These are phyloP conservation scores for Nomada fabriciana DNA, from an alignment of 2,888 invertebrate species.

Conservation along the genomic window DNA sequence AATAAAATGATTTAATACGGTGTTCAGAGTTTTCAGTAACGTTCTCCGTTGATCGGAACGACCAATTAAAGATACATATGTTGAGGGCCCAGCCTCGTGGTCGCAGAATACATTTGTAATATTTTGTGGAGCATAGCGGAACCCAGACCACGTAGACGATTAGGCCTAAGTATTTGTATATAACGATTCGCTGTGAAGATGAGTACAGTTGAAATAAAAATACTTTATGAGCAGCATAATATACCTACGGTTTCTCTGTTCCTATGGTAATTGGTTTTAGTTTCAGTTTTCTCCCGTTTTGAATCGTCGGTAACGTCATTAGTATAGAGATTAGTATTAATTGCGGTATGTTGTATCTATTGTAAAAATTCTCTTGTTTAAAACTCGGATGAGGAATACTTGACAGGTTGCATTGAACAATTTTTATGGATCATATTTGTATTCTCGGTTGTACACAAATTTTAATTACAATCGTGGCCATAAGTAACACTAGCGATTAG, in stretches of 20 bases:
- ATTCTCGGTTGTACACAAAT: not conserved
- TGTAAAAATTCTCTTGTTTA: no score
- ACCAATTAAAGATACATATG: constrained; percentile 56
- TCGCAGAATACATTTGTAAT: constrained; percentile 55
- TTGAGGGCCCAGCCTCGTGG: constrained; percentile 46
- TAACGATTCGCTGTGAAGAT: constrained; percentile 43
- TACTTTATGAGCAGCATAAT: constrained; percentile 25
- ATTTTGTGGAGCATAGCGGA: constrained; percentile 25
- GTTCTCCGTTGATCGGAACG: constrained; percentile 60
- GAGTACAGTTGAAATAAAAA: constrained; percentile 63
- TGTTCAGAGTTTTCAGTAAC: constrained; percentile 40
- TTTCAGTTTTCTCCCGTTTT: not conserved
- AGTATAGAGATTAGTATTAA: not conserved
- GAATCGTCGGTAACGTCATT: not conserved
- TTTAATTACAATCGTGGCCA: not conserved
- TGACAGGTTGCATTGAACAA: no score
- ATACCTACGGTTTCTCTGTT: not conserved
- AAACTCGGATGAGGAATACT: no score
- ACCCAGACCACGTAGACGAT: constrained; percentile 33
- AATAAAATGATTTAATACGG: constrained; percentile 26
- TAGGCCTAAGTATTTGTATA: constrained; percentile 66
- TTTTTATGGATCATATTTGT: not conserved
- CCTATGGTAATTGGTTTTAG: not conserved
- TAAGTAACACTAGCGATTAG: not conserved
- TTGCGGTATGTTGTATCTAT: no score